Base-by-base conservation (phyloP, 1,140 invertebrate genomes). In the Drosophila punjabiensis region DNA sequence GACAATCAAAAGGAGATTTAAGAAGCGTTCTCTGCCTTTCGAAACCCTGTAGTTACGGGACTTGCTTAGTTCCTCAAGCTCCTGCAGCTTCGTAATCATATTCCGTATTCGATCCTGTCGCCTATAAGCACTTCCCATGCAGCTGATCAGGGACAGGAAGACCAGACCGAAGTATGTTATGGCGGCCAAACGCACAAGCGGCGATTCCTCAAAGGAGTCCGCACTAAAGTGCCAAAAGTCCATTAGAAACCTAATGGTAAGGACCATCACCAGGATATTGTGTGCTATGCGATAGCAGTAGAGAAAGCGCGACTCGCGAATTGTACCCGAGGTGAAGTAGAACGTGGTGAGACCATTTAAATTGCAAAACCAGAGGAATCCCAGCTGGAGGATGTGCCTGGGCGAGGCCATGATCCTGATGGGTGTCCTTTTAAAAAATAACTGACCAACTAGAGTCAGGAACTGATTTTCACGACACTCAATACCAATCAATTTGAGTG, bases 211-310 rank as follows among this genome's bases (percentile, higher is more conserved):
- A 9, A 70, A 69, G 3, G 62, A 66, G 13, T 24, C 18, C 2
- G 32, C 67, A 33, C 53, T 70, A 16, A 73, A 70, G 13, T 69
- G 66, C 69, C 69, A 73, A 32, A 70, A 70, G 11, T 73, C 52
- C 33, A 35, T 9, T 18, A 59, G 11, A 16, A 73, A 73, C 66
- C 50, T 70, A 9, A 71, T 20, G 10, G 64, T 71, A 11, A 71
- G 28, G 3, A 37, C 10, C 14, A 71, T 59, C 3, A 70, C 66
- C 5, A 73, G 3, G 18, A 59, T 33, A 11, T 70, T 73, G 30
- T 73, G 66, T 9, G 50, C 4, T 10, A 73, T 50, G 4, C 66
- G 28, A 14, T 70, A 73, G 32, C 16, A 47, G 35, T 20, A n/a
- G 1, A 73, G 52, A 50, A 70, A 33, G 6, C 52, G 41, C 9